Conservation (phyloP, 2,888 invertebrate genomes). For the Schizotus pectinicornis region DNA sequence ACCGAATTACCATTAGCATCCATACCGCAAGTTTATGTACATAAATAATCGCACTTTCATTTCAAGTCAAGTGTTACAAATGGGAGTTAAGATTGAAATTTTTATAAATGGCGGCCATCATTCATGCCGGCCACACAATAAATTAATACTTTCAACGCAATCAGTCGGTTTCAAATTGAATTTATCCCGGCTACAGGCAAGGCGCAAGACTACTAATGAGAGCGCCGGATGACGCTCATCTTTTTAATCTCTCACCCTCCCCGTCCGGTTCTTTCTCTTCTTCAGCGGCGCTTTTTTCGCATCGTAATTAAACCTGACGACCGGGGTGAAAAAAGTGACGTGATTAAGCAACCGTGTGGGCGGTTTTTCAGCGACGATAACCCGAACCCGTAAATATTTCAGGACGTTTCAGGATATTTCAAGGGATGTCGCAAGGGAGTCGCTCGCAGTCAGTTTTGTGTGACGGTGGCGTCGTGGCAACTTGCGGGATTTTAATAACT, state of each 20-base stretch:
- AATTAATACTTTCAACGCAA: slow-evolving; percentile 57
- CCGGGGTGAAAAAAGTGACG: slow-evolving; percentile 12
- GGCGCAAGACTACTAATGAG: slow-evolving; percentile 48
- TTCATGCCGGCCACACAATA: slow-evolving; percentile 49
- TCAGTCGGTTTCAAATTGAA: slow-evolving; percentile 53
- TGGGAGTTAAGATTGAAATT: slow-evolving; percentile 49
- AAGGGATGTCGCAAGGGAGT: slow-evolving; percentile 17
- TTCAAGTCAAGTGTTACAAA: slow-evolving; percentile 43
- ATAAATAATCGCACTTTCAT: slow-evolving; percentile 36
- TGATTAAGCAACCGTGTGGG: slow-evolving; percentile 18
- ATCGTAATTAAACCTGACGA: slow-evolving; percentile 20
- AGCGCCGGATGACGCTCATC: slow-evolving; percentile 34
- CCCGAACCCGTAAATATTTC: slow-evolving; percentile 18
- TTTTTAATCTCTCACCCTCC: slow-evolving; percentile 24
- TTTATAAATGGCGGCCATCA: slow-evolving; percentile 51
- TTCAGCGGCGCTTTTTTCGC: slow-evolving; percentile 13
- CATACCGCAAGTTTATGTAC: slow-evolving; percentile 22
- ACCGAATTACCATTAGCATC: slow-evolving; percentile 17
- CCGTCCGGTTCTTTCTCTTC: slow-evolving; percentile 19
- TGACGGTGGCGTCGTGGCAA: slow-evolving; percentile 15
- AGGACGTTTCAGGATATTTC: slow-evolving; percentile 5
- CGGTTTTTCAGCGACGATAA: slow-evolving; percentile 21
- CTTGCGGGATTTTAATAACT: slow-evolving; percentile 35
- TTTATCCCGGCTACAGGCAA: slow-evolving; percentile 44
- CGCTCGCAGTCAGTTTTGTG: slow-evolving; percentile 9